phyloP scores from a whole-genome alignment of 2,113 vertebrate species.

The Spheniscus mendiculus region DNA sequence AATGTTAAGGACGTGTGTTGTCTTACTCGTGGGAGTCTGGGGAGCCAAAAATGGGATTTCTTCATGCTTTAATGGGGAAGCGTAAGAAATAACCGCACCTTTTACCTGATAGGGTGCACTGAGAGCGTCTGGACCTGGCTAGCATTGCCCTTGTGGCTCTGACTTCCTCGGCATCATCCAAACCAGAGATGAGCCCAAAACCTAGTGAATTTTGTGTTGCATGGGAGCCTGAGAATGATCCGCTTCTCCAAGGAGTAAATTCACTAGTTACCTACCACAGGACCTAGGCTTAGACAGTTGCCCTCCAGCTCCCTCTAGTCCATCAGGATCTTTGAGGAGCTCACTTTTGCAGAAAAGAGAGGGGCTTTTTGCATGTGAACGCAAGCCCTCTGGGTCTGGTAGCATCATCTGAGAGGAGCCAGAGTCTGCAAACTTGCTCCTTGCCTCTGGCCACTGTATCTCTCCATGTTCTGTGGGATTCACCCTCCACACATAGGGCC shows the following conservation, averaged over 20 bases:
- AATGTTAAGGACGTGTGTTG: accelerated
- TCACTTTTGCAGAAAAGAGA: not conserved
- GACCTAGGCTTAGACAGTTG: not conserved
- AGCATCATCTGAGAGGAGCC: not conserved
- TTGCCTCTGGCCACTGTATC: too few species aligned
- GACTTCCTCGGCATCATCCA: not conserved
- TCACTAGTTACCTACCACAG: accelerated
- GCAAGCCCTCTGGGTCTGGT: accelerated
- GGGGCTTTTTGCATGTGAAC: not conserved
- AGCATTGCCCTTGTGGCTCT: not conserved
- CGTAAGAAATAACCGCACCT: accelerated
- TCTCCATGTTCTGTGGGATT: accelerated
- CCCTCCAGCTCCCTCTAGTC: not conserved
- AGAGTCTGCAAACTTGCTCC: accelerated
- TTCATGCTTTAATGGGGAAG: not conserved
- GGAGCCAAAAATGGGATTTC: not conserved
- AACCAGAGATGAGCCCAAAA: not conserved
- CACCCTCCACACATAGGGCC: not conserved
- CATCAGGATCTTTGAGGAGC: not conserved
- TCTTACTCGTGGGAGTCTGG: not conserved
- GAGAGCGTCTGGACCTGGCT: not conserved
- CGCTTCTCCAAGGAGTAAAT: not conserved
- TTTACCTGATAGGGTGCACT: accelerated
- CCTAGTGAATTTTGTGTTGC: accelerated
- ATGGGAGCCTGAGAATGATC: accelerated